Evolutionary conservation across 2,113 vertebrate genomes (phyloP).

Genomic region (Hystrix cristata): DNA sequence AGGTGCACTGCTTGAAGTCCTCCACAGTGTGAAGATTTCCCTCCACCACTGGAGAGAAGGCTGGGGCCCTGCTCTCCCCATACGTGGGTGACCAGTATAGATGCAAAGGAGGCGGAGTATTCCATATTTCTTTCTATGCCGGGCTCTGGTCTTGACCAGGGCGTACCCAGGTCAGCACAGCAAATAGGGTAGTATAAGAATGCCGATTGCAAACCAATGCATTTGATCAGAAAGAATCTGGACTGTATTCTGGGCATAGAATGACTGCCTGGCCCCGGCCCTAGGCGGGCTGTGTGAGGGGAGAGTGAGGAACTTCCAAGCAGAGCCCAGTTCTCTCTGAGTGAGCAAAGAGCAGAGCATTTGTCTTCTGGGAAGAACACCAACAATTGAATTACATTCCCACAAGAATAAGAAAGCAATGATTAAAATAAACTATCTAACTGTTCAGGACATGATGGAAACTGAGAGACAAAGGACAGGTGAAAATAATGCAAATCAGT

Average conservation of each 20-base stretch:
- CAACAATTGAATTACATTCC: neutral
- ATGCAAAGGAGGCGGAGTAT: neutral
- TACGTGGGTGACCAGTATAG: neutral
- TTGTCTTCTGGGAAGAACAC: neutral
- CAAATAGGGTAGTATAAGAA: neutral
- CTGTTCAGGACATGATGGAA: neutral
- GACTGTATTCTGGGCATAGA: neutral
- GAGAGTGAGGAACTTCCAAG: neutral
- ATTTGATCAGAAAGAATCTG: neutral
- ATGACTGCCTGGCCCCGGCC: neutral
- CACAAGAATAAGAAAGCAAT: neutral
- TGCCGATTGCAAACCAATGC: neutral
- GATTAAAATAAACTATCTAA: neutral
- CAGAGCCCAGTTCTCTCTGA: neutral
- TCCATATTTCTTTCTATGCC: neutral
- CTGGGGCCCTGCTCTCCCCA: neutral
- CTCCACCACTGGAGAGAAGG: neutral
- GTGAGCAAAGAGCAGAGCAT: neutral
- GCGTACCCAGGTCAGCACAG: neutral
- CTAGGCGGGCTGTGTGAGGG: neutral
- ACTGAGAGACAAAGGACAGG: constrained; percentile 44
- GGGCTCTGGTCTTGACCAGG: neutral
- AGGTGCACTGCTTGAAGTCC: neutral
- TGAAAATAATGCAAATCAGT: constrained; percentile 20
- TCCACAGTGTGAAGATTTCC: neutral